phyloP scores from a whole-genome alignment of 1,140 invertebrate species.

The Trichogramma pretiosum region DNA sequence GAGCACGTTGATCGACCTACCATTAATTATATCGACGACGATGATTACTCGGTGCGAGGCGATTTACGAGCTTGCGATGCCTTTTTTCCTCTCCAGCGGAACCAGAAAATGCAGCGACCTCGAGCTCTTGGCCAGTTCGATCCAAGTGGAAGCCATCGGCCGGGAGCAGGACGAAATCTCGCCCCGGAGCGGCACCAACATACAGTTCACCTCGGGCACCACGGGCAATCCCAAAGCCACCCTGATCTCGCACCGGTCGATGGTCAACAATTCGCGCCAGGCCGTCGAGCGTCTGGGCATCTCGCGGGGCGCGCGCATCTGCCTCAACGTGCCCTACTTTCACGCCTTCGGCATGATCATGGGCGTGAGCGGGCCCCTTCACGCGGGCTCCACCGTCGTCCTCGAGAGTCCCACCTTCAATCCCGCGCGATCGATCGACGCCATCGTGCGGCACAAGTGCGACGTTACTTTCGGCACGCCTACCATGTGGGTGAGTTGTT shows the following conservation, averaged over 20 bases:
- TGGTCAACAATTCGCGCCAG: conserved; percentile 89
- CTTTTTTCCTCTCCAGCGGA: conserved; percentile 44
- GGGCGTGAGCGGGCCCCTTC: conserved; percentile 53
- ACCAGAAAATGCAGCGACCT: conserved; percentile 54
- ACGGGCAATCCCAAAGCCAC: conserved; percentile 85
- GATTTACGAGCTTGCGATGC: not conserved
- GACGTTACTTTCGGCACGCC: conserved; percentile 82
- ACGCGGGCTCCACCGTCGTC: conserved; percentile 62
- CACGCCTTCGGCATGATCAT: conserved; percentile 81
- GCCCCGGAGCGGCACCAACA: conserved; percentile 61
- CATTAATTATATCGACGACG: not conserved
- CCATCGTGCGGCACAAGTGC: conserved; percentile 66
- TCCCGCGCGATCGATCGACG: conserved; percentile 56
- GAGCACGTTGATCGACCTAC: not conserved
- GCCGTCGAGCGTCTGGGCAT: no score
- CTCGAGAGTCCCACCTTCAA: conserved; percentile 62
- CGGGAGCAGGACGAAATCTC: conserved; percentile 43
- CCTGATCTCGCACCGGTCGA: conserved; percentile 68
- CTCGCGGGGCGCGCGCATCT: conserved; percentile 55
- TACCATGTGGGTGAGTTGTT: conserved; percentile 90
- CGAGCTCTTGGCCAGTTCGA: conserved; percentile 31
- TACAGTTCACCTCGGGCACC: conserved; percentile 86
- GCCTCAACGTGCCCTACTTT: conserved; percentile 81
- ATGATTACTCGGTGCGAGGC: not conserved
- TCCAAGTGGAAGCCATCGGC: conserved; percentile 28